Evolutionary conservation across 2,888 invertebrate species (phyloP).

Genomic region (Halocaridina rubra): DNA sequence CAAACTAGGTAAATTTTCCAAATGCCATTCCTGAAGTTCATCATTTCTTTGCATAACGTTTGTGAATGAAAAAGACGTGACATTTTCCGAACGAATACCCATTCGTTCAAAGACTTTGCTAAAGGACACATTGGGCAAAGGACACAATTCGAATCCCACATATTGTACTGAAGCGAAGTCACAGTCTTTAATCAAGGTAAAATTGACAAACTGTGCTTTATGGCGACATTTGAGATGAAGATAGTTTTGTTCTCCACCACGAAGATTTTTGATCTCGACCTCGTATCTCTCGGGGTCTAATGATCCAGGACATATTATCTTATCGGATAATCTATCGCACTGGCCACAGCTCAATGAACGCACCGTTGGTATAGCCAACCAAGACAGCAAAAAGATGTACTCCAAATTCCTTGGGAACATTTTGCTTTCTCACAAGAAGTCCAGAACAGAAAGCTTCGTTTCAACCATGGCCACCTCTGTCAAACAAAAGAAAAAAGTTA

Average conservation of each 20-base stretch:
- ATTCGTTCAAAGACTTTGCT: constrained; percentile 18
- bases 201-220: neutral
- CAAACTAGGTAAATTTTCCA: constrained; percentile 13
- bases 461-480: too few species aligned
- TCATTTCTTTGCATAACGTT: neutral
- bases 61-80: neutral
- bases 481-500: too few species aligned
- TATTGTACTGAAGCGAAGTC: constrained; percentile 6
- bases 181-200: constrained; percentile 16
- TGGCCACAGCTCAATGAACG: neutral
- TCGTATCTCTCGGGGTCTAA: neutral
- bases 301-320: neutral
- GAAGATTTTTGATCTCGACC: neutral
- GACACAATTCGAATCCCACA: constrained; percentile 24
- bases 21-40: constrained; percentile 19
- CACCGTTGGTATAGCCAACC: neutral
- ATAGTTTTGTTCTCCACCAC: neutral
- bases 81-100: neutral
- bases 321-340: neutral
- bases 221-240: neutral
- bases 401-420: neutral
- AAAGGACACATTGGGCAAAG: constrained; percentile 16
- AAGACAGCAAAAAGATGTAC: neutral
- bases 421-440: too few species aligned
- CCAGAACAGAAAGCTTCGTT: too few species aligned